These are phyloP conservation scores for Sminthurides aquaticus DNA, from an alignment of 2,888 invertebrate species.

Conservation along the genomic window DNA sequence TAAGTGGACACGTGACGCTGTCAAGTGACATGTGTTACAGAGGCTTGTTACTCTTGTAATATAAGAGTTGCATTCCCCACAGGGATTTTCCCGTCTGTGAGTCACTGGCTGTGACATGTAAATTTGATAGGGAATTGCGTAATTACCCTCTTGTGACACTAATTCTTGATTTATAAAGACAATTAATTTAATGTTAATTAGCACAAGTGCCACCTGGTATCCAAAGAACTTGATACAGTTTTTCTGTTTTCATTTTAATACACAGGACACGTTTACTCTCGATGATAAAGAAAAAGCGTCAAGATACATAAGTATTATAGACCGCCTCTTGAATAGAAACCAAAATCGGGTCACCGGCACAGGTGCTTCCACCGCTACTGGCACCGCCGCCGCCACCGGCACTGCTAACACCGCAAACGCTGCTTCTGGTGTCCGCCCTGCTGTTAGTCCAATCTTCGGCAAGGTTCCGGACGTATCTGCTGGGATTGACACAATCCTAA, in stretches of 20 bases:
- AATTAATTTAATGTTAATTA: too few relatives aligned
- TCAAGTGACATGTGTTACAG: too few relatives aligned
- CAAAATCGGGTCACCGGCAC: not conserved
- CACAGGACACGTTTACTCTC: not conserved
- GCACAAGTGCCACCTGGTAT: too few relatives aligned
- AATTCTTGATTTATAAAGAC: too few relatives aligned
- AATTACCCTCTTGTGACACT: too few relatives aligned
- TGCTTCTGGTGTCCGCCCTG: conserved; percentile 6
- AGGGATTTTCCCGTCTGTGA: too few relatives aligned
- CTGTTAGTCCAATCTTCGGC: conserved; percentile 11
- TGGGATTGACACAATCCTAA: conserved; percentile 25
- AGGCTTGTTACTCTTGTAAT: too few relatives aligned
- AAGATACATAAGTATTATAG: conserved; percentile 12
- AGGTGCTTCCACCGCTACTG: not conserved
- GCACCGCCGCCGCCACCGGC: not conserved
- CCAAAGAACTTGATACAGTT: too few relatives aligned
- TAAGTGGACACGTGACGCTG: too few relatives aligned
- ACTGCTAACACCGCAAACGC: not conserved
- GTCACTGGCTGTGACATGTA: too few relatives aligned
- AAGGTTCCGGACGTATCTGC: conserved; percentile 22
- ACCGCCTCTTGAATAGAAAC: conserved; percentile 16
- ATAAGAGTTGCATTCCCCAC: too few relatives aligned
- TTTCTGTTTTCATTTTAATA: not conserved
- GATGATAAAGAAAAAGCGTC: not conserved
- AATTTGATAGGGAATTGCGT: too few relatives aligned